Base-by-base conservation (phyloP, 2,888 invertebrate species). In the Orthosia incerta region DNA sequence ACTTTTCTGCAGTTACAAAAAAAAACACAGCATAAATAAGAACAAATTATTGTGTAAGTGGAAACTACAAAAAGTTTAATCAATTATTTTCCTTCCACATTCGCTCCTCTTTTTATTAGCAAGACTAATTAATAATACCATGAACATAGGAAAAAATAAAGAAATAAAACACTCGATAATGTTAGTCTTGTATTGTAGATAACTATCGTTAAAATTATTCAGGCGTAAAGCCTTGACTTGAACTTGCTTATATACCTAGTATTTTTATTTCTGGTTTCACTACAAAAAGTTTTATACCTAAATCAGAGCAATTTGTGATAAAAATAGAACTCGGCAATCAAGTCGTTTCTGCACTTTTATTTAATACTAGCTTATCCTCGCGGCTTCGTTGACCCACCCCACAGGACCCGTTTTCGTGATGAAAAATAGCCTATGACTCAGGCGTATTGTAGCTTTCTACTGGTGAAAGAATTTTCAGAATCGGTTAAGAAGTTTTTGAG, bases 61-160 rank as follows among this genome's bases (percentile, higher is more conserved):
- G 60, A 67, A 45, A 50, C 23, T 1, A 15, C 2, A 13, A 31
- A 69, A 18, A 64, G 3, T 51, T 3, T 16, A 50, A 50, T 56
- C 11, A 48, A 66, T 48, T 45, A 56, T 60, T 65, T 70, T 45
- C n/a, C 46, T 60, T 57, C 16, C 4, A 67, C 20, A 65, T 65
- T 75, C 13, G 55, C 20, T 63, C 5, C 39, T 51, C 53, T 12
- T 61, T 68, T 79, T 71, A 62, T 50, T 16, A 26, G 63, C 57
- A 50, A 23, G 20, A 56, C 31, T 46, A 71, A 68, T 59, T 62
- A 71, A 15, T 31, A n/a, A 51, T 45, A 71, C 45, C 46, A 46
- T 69, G 48, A 46, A 80, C 74, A 68, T 16, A 69, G 1, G 16
- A 64, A 51, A 60, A 53, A 15, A 61, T 4, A 9, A 16, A 39